Base-by-base conservation (phyloP, 2,113 vertebrate genomes). In the Sula dactylatra region DNA sequence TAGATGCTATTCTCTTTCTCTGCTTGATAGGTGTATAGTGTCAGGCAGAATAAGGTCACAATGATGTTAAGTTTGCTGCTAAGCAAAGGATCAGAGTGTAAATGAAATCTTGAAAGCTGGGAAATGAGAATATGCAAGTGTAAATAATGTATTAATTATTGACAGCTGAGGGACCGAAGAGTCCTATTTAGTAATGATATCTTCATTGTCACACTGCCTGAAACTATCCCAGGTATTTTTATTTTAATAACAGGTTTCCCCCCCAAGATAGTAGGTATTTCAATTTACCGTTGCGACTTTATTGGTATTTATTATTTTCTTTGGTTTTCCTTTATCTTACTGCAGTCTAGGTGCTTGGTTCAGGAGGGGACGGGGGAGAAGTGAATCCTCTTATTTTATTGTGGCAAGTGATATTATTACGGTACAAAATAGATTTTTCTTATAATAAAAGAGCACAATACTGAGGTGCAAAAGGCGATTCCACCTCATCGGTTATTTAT, bases 111-210 rank as follows among this genome's bases (percentile, higher is more conserved):
- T 98, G 97, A 98, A 98, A 98, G 98, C 98, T 97, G 98, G 98
- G 98, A 98, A 98, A 98, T 98, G 98, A 98, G 98, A 98, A 97
- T 98, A 98, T 99, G 99, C 98, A 98, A 97, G 98, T 99, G 99
- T 99, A 99, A 99, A 99, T 99, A 98, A 99, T 99, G 98, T 98
- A 98, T 99, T 99, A 99, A 99, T 99, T 99, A 99, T 99, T 98
- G 98, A 98, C 98, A 98, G 98, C 97, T 79, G 83, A 88, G 97
- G 96, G 98, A 98, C 96, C n/a, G 34, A 98, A 97, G 96, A 96
- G 94, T 98, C 97, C 97, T 98, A 94, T 97, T 98, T 98, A 95
- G 97, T 92, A 95, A 95, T 97, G 97, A 98, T 96, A 97, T 98
- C 98, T 98, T 98, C 93, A 98, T 98, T 98, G 98, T 94, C 74